phyloP scores from a whole-genome alignment of 2,113 vertebrate genomes.

The Siniperca chuatsi region DNA sequence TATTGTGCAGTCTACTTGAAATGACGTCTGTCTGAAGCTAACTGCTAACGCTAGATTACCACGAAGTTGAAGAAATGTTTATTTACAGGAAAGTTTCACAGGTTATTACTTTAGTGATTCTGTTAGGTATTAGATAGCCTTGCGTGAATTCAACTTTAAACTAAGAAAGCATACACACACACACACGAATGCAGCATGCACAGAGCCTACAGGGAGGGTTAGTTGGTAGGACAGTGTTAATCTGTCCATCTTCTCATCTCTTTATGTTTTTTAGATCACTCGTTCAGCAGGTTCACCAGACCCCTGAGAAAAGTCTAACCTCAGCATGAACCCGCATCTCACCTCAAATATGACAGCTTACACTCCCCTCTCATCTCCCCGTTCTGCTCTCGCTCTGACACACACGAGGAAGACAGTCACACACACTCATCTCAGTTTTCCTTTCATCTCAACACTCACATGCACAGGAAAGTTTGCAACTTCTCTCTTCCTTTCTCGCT shows the following conservation, averaged over 20 bases:
- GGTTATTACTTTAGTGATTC: background rate
- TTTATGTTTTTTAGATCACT: constrained; percentile 65
- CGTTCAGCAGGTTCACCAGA: constrained; percentile 70
- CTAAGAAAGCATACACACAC: background rate
- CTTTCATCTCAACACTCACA: constrained; percentile 62
- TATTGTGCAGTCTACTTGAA: no score
- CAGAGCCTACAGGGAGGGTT: constrained; percentile 7
- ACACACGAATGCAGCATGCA: constrained; percentile 10
- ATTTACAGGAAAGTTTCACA: background rate
- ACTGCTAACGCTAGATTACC: background rate
- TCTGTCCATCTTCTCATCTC: constrained; percentile 62
- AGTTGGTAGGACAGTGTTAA: constrained; percentile 63
- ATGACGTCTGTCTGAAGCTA: background rate
- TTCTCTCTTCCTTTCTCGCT: constrained; percentile 43
- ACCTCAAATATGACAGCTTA: constrained; percentile 82
- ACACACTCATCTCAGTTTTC: constrained; percentile 52
- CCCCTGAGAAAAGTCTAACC: constrained; percentile 83
- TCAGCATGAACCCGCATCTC: constrained; percentile 76
- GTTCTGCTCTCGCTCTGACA: constrained; percentile 55
- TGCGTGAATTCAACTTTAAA: background rate
- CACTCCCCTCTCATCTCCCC: constrained; percentile 72
- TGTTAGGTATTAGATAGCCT: background rate
- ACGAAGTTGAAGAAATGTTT: background rate
- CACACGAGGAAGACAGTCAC: constrained; percentile 31
- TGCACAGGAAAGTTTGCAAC: constrained; percentile 63